phyloP scores from a whole-genome alignment of 1,140 invertebrate species.

The Trialeurodes vaporariorum region DNA sequence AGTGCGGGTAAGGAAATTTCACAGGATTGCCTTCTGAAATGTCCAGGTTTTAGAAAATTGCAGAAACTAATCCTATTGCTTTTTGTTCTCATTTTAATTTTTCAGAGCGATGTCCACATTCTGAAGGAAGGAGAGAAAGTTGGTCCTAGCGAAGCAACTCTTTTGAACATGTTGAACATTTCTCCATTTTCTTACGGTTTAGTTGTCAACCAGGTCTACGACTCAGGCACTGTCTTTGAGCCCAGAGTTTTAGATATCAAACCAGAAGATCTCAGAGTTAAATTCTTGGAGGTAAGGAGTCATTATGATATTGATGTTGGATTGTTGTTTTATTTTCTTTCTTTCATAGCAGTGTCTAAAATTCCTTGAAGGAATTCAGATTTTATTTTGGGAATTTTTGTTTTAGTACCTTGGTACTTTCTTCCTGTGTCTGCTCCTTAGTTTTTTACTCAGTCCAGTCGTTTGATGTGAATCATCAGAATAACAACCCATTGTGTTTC shows the following conservation, averaged over 20 bases:
- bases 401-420: too few species aligned
- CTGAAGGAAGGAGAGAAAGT: conserved; percentile 95
- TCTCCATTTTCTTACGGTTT: conserved; percentile 99
- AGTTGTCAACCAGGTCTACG: conserved; percentile 89
- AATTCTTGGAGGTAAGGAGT: conserved; percentile 56
- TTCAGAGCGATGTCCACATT: conserved; percentile 85
- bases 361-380: too few species aligned
- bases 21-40: too few species aligned
- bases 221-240: conserved; percentile 94
- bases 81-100: conserved; percentile 20
- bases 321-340: conserved; percentile 1
- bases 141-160: conserved; percentile 93
- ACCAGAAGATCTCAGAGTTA: conserved; percentile 80
- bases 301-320: conserved; percentile 2
- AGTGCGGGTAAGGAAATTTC: too few species aligned
- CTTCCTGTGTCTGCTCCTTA: too few species aligned
- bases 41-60: too few species aligned
- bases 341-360: not conserved
- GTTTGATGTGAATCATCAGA: not conserved
- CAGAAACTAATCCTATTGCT: too few species aligned
- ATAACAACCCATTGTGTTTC: not conserved
- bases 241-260: conserved; percentile 97
- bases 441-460: conserved; percentile 3
- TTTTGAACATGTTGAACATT: conserved; percentile 99
- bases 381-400: too few species aligned